A percentile compares a stretch with the other conserved stretches of the same genome.
These are phyloP conservation scores for Crossoptilon crossoptilon DNA, from an alignment of 2,797 vertebrate species.

Conservation along the genomic window DNA sequence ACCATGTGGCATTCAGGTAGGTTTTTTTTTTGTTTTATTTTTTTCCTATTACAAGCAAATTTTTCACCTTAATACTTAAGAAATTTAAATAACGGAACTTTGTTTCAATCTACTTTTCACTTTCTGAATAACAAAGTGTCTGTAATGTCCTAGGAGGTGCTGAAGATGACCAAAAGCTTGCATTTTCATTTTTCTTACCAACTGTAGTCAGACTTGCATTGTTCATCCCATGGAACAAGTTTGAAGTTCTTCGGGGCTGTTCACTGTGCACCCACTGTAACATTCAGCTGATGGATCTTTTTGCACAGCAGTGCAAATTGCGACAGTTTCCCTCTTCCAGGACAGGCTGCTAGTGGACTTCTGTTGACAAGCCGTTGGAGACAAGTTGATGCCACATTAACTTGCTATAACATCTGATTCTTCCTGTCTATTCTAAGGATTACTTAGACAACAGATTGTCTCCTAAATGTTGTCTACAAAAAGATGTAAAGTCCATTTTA, in stretches of 20 bases:
- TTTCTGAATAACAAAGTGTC: background rate
- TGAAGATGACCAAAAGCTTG: background rate
- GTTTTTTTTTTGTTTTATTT: background rate
- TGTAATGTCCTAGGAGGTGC: background rate
- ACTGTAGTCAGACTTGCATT: background rate
- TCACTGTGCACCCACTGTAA: background rate
- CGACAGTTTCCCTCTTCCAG: background rate
- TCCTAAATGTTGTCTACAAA: background rate
- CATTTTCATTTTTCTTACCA: background rate
- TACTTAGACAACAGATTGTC: conserved; percentile 25
- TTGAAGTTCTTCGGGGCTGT: background rate
- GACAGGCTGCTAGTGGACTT: background rate
- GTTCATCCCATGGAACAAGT: background rate
- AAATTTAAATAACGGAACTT: background rate
- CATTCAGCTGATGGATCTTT: background rate
- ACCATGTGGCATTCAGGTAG: background rate
- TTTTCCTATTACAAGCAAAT: background rate
- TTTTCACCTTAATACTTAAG: background rate
- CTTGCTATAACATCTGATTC: conserved; percentile 26
- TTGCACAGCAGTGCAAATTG: background rate
- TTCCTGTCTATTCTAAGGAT: background rate
- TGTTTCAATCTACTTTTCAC: background rate
- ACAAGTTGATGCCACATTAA: conserved; percentile 13
- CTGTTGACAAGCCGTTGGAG: conserved; percentile 33
- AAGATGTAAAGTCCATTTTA: background rate